Base-by-base conservation (phyloP, 2,113 vertebrate genomes). In the Phaetusa simplex region DNA sequence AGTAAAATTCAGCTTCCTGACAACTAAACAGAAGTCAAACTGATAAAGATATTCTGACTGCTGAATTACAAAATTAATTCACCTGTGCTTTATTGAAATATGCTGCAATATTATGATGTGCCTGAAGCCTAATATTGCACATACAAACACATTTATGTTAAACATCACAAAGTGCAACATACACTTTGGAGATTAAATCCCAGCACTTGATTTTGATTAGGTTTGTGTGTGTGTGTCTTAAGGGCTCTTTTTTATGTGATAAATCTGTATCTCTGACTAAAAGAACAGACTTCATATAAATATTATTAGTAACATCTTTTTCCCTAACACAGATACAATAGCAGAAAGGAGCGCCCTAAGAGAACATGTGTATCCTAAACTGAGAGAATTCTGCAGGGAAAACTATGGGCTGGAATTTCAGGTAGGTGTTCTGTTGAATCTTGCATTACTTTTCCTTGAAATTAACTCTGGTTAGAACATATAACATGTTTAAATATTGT, bases 351-450 rank as follows among this genome's bases (percentile, higher is more conserved):
- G 98, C 2, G 99, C 99, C 17, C 98, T 99, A 59, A 99, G 99
- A 97, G 99, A 99, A 96, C 99, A 99, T 14, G 99, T 99, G 65
- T 99, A 99, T 97, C 99, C 99, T 76, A 99, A 99, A 93, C 98
- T 99, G 86, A 98, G 99, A 94, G 99, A 99, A 98, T 99, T 99
- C 98, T 99, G 99, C 98, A 98, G 99, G 97, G 99, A 99, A 98
- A 99, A 99, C 97, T 99, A 99, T 95, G 99, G 99, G 66, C 98
- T 99, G 97, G 99, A 99, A 98, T 99, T 99, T 97, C 99, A 99
- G 99, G 99, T 99, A 98, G 55, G 40, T 55, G 3, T 32, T 53
- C 23, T 79, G 9, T 74, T 93, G 73, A 88, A 77, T 88, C 78
- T 79, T 92, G 18, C 18, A 3, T 84, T 71, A n/a, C 3, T 78